Conservation (phyloP, 2,113 vertebrate species). For the Oceanites oceanicus region DNA sequence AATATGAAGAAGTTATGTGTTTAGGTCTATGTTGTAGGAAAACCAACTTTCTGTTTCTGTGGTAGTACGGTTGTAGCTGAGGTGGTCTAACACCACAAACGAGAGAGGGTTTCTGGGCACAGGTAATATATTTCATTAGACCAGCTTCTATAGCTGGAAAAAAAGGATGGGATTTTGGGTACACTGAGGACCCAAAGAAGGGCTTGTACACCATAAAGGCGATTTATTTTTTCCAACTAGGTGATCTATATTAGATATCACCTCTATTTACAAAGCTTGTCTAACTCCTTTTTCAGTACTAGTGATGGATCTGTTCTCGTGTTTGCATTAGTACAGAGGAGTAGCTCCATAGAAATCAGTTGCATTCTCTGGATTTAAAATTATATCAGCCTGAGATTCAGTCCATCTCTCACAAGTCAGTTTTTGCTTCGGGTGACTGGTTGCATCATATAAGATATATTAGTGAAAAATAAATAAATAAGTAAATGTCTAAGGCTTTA, state of each 20-base stretch:
- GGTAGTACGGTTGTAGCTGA: neutral
- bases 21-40: neutral
- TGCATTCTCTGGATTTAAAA: neutral
- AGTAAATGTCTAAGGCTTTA: neutral
- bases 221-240: neutral
- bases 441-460: neutral
- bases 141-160: neutral
- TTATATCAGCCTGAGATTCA: neutral
- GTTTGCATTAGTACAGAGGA: neutral
- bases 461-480: neutral
- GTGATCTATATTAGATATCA: neutral
- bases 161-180: neutral
- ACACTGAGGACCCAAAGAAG: neutral
- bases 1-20: neutral
- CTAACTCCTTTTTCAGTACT: neutral
- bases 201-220: neutral
- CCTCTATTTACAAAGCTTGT: neutral
- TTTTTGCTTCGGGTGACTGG: neutral
- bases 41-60: neutral
- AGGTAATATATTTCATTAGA: neutral
- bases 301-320: neutral
- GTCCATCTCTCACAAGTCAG: neutral
- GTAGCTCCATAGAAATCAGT: neutral
- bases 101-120: neutral
- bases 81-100: neutral